Evolutionary conservation across 2,797 vertebrate genomes (phyloP).

Genomic region (Cyprinodon diabolis): DNA sequence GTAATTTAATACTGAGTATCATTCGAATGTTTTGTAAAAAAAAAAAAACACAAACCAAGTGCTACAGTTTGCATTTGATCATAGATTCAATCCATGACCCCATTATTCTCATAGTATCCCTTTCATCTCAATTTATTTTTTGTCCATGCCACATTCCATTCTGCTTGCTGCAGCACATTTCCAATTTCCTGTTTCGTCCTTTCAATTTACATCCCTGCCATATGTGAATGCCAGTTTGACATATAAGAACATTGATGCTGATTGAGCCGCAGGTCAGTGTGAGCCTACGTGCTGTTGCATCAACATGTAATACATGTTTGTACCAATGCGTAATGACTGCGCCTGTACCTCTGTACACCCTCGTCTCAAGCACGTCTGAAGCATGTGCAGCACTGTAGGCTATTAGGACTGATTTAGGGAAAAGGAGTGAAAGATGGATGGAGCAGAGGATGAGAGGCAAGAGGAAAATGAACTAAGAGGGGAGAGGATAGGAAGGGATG

Average conservation of each 20-base stretch:
- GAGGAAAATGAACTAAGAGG: constrained; percentile 29
- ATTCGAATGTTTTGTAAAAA: too few relatives aligned
- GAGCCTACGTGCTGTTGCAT: constrained; percentile 6
- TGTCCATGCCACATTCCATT: constrained; percentile 37
- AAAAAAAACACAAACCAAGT: neutral
- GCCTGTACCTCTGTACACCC: constrained; percentile 53
- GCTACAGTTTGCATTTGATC: constrained; percentile 31
- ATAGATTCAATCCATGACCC: neutral
- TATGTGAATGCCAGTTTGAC: constrained; percentile 41
- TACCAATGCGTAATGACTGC: constrained; percentile 35
- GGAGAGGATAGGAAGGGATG: constrained; percentile 16
- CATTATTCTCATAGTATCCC: neutral
- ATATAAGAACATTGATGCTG: constrained; percentile 42
- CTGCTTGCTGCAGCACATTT: neutral
- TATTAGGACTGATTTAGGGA: constrained; percentile 59
- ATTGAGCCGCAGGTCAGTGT: constrained; percentile 38
- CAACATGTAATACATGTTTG: constrained; percentile 1
- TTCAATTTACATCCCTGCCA: constrained; percentile 10
- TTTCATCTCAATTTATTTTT: constrained; percentile 30
- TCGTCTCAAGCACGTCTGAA: constrained; percentile 49
- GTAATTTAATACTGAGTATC: neutral
- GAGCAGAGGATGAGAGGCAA: constrained; percentile 4
- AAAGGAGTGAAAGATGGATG: constrained; percentile 14
- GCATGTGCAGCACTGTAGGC: constrained; percentile 69
- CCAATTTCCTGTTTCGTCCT: neutral